phyloP scores from a whole-genome alignment of 2,797 vertebrate species.

The Liparis tanakae region DNA sequence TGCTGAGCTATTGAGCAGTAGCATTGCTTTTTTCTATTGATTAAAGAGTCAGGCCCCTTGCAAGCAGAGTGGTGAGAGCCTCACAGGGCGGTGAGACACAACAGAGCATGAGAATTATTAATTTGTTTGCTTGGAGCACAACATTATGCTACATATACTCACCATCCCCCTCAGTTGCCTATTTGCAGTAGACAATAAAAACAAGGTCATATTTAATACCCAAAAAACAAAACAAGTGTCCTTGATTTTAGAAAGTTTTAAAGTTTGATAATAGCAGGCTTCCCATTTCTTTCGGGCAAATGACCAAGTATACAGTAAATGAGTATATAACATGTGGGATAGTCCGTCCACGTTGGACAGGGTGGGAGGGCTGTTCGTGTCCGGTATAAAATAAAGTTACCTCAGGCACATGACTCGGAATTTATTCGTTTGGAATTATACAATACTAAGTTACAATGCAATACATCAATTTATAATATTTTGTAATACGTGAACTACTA shows the following conservation, averaged over 20 bases:
- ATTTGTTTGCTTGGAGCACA: not conserved
- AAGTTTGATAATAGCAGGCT: not conserved
- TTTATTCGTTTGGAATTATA: too few relatives aligned
- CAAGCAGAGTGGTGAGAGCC: slow-evolving; percentile 22
- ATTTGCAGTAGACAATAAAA: not conserved
- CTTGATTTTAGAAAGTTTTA: not conserved
- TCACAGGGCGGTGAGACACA: slow-evolving; percentile 2
- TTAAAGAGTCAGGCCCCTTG: slow-evolving; percentile 64
- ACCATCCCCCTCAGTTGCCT: not conserved
- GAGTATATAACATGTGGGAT: not conserved
- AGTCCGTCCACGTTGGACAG: not conserved
- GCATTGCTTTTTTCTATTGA: slow-evolving; percentile 63
- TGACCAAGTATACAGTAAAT: not conserved
- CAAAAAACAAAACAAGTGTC: not conserved
- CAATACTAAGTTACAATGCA: too few relatives aligned
- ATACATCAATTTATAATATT: too few relatives aligned
- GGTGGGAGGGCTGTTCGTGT: not conserved
- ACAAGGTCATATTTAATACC: not conserved
- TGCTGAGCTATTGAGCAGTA: slow-evolving; percentile 52
- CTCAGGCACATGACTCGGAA: too few relatives aligned
- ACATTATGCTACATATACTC: not conserved
- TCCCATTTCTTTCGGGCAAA: not conserved
- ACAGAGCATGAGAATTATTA: slow-evolving; percentile 22
- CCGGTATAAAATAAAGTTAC: too few relatives aligned
- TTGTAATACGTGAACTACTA: too few relatives aligned